phyloP scores from a whole-genome alignment of 1,140 invertebrate genomes.

The Venturia canescens region DNA sequence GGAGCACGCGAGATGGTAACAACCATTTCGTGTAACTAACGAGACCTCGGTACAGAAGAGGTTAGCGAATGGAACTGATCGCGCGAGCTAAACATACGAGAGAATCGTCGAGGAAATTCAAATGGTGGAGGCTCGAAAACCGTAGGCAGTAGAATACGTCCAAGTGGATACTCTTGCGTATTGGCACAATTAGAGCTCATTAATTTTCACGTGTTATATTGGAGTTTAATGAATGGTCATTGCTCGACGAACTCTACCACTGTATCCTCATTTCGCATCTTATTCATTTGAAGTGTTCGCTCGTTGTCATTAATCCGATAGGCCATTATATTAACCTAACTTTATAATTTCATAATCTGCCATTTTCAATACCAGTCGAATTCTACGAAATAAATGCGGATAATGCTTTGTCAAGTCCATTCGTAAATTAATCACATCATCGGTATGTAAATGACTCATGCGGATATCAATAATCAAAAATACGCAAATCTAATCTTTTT shows the following conservation, averaged over 20 bases:
- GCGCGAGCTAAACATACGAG: background rate
- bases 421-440: no score
- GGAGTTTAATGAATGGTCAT: constrained; percentile 26
- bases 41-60: background rate
- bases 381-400: no score
- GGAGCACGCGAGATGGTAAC: constrained; percentile 31
- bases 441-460: no score
- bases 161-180: background rate
- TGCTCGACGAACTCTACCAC: background rate
- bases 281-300: no score
- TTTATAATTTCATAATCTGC: no score
- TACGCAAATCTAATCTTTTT: no score
- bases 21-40: constrained; percentile 25
- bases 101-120: background rate
- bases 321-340: no score
- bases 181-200: constrained; percentile 18
- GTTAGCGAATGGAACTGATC: background rate
- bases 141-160: background rate
- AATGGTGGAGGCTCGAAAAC: constrained; percentile 19
- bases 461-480: no score
- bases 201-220: constrained; percentile 10
- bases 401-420: no score
- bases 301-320: no score
- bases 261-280: no score
- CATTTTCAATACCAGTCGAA: no score